These are phyloP conservation scores for Trachops cirrhosus DNA, from an alignment of 2,797 vertebrate genomes.

Conservation along the genomic window DNA sequence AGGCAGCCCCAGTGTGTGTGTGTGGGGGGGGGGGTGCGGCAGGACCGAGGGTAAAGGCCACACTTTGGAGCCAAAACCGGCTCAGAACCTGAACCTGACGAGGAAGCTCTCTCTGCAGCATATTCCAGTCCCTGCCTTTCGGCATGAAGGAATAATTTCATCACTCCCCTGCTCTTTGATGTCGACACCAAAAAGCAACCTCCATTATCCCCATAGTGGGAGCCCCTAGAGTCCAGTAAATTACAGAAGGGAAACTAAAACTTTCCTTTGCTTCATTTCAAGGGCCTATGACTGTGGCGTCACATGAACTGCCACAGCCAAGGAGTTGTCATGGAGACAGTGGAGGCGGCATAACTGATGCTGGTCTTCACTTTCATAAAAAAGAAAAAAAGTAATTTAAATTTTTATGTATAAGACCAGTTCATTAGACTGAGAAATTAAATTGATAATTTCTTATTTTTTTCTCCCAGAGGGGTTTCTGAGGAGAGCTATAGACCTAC, in stretches of 20 bases:
- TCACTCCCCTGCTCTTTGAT: not conserved
- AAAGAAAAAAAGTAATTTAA: conserved; percentile 70
- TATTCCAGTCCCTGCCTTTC: not conserved
- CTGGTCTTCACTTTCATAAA: conserved; percentile 77
- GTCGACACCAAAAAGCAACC: not conserved
- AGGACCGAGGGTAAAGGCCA: conserved; percentile 35
- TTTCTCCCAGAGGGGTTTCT: conserved; percentile 23
- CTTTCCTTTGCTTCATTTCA: conserved; percentile 74
- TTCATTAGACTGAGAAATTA: conserved; percentile 75
- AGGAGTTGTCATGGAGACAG: conserved; percentile 82
- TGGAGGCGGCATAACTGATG: conserved; percentile 79
- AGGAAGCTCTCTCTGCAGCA: not conserved
- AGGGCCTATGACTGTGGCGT: conserved; percentile 66
- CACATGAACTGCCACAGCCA: conserved; percentile 65
- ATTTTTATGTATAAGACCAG: conserved; percentile 76
- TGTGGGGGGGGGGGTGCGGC: fast-evolving
- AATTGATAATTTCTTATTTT: conserved; percentile 53
- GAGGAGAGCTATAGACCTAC: not conserved
- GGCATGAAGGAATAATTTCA: not conserved
- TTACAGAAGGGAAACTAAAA: conserved; percentile 30
- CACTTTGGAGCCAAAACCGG: not conserved
- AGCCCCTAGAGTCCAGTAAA: not conserved
- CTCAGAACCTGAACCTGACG: conserved; percentile 19
- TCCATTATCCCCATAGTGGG: not conserved
- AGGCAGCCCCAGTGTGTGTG: not conserved